These are phyloP conservation scores for Neocloeon triangulifer DNA, from an alignment of 1,140 invertebrate species.

Conservation along the genomic window DNA sequence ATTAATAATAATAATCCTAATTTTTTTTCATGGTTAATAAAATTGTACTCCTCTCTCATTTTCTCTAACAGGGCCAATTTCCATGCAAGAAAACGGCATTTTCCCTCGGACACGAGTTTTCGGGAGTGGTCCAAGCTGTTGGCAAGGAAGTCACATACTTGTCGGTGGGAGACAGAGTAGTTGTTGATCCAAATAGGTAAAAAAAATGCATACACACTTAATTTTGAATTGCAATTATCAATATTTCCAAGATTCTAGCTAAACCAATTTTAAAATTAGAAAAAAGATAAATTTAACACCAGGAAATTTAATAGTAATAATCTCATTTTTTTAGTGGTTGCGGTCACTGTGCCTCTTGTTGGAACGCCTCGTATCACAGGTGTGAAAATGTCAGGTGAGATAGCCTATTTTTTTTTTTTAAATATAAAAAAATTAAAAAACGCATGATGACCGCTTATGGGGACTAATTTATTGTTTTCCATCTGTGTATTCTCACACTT, in stretches of 20 bases:
- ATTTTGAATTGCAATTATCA: too few relatives aligned
- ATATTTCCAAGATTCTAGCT: too few relatives aligned
- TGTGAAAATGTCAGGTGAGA: not conserved
- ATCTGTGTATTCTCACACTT: constrained; percentile 31
- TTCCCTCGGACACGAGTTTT: constrained; percentile 45
- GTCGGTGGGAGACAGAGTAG: constrained; percentile 35
- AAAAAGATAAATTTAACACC: not conserved
- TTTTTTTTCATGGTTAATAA: not conserved
- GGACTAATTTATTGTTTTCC: constrained; percentile 30
- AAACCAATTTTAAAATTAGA: not conserved
- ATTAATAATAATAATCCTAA: not conserved
- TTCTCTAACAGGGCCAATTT: constrained; percentile 27
- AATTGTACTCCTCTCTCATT: not conserved
- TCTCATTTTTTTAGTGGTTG: not conserved
- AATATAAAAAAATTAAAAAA: not conserved
- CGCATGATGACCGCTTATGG: constrained; percentile 25
- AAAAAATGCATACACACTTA: constrained; percentile 3
- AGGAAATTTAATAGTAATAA: not conserved
- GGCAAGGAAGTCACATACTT: constrained; percentile 29
- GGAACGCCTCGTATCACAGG: not conserved
- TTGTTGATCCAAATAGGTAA: constrained; percentile 40
- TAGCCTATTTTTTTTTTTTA: not conserved
- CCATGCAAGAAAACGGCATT: constrained; percentile 29
- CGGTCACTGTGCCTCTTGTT: not conserved
- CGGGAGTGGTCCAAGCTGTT: constrained; percentile 29